Evolutionary conservation across 2,797 vertebrate species (phyloP).

Genomic region (Gadopsis marmoratus): DNA sequence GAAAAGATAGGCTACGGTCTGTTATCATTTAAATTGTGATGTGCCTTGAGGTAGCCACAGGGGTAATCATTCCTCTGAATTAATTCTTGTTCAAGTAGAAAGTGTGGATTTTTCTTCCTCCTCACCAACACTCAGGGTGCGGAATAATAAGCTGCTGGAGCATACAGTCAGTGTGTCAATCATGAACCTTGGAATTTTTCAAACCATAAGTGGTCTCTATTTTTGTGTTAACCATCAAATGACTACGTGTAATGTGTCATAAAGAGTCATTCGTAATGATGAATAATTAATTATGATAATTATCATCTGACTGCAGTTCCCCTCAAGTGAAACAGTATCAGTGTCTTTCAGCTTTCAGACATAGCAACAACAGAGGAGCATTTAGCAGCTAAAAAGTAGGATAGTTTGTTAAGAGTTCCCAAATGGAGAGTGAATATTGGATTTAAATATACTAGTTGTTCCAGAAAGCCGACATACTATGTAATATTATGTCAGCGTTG

Average conservation of each 20-base stretch:
- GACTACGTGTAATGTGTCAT: background rate
- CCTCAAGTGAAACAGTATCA: background rate
- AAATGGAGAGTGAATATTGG: background rate
- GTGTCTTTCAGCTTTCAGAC: background rate
- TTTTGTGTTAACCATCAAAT: background rate
- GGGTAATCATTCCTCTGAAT: conserved; percentile 10
- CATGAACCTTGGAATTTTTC: background rate
- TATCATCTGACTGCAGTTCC: background rate
- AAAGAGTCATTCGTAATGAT: background rate
- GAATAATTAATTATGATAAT: background rate
- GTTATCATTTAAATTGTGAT: conserved; percentile 7
- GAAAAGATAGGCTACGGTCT: background rate
- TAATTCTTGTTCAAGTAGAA: conserved; percentile 5
- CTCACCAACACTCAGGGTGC: background rate
- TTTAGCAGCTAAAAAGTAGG: background rate
- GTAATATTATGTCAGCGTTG: background rate
- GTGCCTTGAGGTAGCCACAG: conserved; percentile 2
- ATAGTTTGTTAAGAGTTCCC: background rate
- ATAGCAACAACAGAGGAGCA: background rate
- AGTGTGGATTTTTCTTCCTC: background rate
- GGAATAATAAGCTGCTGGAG: conserved; percentile 1
- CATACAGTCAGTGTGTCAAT: background rate
- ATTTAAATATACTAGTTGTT: background rate
- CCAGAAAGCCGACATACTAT: background rate
- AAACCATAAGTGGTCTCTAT: background rate